Evolutionary conservation across 2,113 vertebrate species (phyloP).

Genomic region (Bambusicola thoracicus): DNA sequence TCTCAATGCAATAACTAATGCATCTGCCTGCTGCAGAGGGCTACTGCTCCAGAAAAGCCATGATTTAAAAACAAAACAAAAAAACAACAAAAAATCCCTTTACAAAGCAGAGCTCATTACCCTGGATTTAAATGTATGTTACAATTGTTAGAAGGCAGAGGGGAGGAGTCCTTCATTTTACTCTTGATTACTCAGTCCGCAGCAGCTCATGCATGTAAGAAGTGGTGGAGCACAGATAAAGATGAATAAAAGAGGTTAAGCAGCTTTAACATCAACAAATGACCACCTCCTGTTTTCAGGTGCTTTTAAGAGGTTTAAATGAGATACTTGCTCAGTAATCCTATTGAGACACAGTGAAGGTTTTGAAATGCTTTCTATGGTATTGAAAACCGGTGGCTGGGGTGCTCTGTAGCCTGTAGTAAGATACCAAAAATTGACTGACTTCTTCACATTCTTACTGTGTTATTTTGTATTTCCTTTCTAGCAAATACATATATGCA

Average conservation of each 20-base stretch:
- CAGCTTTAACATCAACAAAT: slow-evolving; percentile 64
- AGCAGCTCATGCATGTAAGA: slow-evolving; percentile 71
- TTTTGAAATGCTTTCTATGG: slow-evolving; percentile 61
- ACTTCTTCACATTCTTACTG: neutral
- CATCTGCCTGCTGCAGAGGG: neutral
- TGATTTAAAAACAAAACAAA: neutral
- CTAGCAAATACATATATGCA: neutral
- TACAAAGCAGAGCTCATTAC: slow-evolving; percentile 44
- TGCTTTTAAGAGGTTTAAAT: slow-evolving; percentile 72
- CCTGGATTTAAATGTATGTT: slow-evolving; percentile 75
- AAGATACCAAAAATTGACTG: neutral
- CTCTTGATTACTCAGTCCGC: slow-evolving; percentile 53
- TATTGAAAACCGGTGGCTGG: slow-evolving; percentile 18
- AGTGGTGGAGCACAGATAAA: slow-evolving; percentile 45
- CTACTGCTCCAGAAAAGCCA: slow-evolving; percentile 19
- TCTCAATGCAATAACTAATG: neutral
- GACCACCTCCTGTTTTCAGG: slow-evolving; percentile 74
- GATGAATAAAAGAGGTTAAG: slow-evolving; percentile 67
- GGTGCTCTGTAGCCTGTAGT: neutral
- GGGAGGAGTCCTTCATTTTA: slow-evolving; percentile 35
- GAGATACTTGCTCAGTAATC: slow-evolving; percentile 68
- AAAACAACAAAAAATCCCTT: neutral
- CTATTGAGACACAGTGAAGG: slow-evolving; percentile 62
- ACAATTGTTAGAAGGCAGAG: slow-evolving; percentile 77
- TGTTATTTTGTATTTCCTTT: neutral